A percentile compares a stretch with the other conserved stretches of the same genome.
These are phyloP conservation scores for Misgurnus anguillicaudatus DNA, from an alignment of 2,113 vertebrate species.

Conservation along the genomic window DNA sequence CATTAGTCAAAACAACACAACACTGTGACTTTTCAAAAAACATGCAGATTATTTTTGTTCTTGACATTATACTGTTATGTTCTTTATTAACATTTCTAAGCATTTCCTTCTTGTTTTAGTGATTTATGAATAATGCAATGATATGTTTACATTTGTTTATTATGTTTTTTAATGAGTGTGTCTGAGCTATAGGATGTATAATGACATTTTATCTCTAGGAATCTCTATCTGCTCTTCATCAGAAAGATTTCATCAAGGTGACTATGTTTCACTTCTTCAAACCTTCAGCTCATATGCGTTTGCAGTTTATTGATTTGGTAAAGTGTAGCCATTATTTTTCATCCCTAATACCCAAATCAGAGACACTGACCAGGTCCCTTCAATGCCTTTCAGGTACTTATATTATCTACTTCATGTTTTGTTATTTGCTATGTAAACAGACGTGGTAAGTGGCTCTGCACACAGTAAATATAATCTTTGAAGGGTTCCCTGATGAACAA, in stretches of 20 bases:
- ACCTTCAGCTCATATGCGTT: background rate
- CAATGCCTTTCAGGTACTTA: constrained; percentile 10
- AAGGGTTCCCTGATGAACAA: constrained; percentile 6
- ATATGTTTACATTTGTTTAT: constrained; percentile 12
- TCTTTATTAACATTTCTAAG: constrained; percentile 11
- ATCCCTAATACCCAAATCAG: constrained; percentile 2
- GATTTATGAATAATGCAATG: constrained; percentile 15
- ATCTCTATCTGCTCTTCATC: background rate
- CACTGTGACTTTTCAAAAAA: constrained; percentile 38
- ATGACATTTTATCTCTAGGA: background rate
- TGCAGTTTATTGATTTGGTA: background rate
- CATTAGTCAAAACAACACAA: constrained; percentile 15
- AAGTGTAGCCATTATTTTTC: constrained; percentile 22
- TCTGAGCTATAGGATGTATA: background rate
- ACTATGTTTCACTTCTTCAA: background rate
- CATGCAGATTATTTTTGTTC: constrained; percentile 32
- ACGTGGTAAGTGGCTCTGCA: constrained; percentile 26
- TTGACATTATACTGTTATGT: constrained; percentile 27
- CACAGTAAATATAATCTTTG: constrained; percentile 21
- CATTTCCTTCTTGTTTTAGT: background rate
- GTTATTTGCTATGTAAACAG: constrained; percentile 21
- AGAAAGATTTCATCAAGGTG: background rate
- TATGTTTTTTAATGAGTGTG: constrained; percentile 7
- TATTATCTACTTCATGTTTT: constrained; percentile 30
- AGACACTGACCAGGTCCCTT: constrained; percentile 1